Evolutionary conservation across 2,797 vertebrate genomes (phyloP).

Genomic region (Myotis pilosus): DNA sequence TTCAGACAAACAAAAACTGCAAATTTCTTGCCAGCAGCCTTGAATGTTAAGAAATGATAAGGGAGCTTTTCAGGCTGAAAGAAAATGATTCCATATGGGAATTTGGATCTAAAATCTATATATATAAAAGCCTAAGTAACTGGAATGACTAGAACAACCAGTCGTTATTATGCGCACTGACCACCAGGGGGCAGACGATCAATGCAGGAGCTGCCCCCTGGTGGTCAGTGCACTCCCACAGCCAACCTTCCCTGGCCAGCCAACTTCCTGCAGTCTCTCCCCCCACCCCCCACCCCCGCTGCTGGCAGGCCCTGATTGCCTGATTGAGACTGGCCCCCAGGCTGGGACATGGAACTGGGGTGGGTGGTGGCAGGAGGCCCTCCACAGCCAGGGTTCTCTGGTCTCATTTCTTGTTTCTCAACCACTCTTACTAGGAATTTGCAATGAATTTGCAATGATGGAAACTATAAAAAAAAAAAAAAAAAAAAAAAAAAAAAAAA

Average conservation of each 20-base stretch:
- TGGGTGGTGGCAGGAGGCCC: background rate
- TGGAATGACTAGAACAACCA: no score
- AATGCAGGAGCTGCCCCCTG: no score
- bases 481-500: background rate
- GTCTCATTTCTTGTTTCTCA: background rate
- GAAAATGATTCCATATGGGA: background rate
- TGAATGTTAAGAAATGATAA: constrained; percentile 6
- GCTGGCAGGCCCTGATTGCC: no score
- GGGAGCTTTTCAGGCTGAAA: background rate
- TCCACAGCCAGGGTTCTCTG: background rate
- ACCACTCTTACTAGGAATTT: background rate
- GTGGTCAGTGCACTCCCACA: no score
- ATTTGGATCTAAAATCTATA: background rate
- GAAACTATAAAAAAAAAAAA: background rate
- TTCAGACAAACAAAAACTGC: constrained; percentile 1
- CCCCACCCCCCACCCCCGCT: rapidly evolving
- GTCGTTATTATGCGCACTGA: no score
- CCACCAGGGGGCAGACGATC: no score
- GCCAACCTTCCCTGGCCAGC: no score
- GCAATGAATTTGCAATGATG: background rate
- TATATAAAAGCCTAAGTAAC: background rate
- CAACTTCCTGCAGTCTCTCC: no score
- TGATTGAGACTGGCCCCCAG: no score
- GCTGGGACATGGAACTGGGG: no score
- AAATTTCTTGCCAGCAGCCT: background rate